Evolutionary conservation across 2,113 vertebrate genomes (phyloP).

Genomic region (Motacilla alba): DNA sequence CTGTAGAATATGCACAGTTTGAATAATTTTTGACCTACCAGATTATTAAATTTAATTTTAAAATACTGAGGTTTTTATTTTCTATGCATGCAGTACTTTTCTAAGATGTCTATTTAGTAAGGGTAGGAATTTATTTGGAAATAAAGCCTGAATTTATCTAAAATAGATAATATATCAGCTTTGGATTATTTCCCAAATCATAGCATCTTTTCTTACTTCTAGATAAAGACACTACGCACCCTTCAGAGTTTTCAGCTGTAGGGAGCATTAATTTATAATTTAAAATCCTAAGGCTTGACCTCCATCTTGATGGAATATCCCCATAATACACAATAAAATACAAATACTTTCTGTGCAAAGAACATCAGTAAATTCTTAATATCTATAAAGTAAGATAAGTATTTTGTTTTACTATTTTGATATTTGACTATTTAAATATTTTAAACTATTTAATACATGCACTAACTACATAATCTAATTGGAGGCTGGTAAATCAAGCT

Average conservation of each 20-base stretch:
- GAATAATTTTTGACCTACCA: not conserved
- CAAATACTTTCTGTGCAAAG: not conserved
- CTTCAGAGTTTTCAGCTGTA: not conserved
- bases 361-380: not conserved
- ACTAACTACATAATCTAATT: not conserved
- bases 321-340: not conserved
- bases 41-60: not conserved
- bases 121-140: not conserved
- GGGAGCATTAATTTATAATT: not conserved
- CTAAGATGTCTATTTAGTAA: not conserved
- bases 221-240: not conserved
- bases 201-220: not conserved
- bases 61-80: not conserved
- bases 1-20: not conserved
- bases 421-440: not conserved
- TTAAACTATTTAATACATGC: not conserved
- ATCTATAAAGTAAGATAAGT: too few relatives aligned
- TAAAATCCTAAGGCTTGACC: not conserved
- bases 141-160: not conserved
- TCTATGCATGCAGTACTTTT: not conserved
- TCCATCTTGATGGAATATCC: not conserved
- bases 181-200: not conserved
- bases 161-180: not conserved
- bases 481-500: not conserved
- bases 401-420: not conserved